Conservation (phyloP, 2,888 invertebrate species). For the Dasypogon diadema region DNA sequence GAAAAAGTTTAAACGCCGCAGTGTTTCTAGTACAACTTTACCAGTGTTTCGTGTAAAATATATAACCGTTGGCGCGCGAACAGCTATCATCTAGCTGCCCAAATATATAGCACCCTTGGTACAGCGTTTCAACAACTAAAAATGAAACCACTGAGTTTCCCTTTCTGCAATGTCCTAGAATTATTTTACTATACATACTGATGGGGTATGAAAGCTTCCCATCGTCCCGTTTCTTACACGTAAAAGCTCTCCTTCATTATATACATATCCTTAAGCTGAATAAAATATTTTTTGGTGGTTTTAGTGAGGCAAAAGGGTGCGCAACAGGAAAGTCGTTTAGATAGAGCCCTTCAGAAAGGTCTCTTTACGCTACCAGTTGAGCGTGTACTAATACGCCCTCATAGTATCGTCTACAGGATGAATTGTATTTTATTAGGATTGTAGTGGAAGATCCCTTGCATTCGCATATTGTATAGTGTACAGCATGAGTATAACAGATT, state of each 20-base stretch:
- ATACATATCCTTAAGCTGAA: background rate
- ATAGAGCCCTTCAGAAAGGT: slow-evolving; percentile 5
- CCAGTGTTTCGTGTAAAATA: background rate
- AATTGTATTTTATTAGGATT: background rate
- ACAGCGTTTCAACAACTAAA: slow-evolving; percentile 54
- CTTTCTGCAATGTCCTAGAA: background rate
- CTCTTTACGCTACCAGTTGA: background rate
- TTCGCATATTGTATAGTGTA: background rate
- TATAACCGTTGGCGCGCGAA: background rate
- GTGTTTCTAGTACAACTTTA: background rate
- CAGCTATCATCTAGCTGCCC: background rate
- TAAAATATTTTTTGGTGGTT: slow-evolving; percentile 11
- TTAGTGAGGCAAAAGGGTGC: slow-evolving; percentile 48
- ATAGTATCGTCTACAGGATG: background rate
- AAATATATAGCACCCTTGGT: slow-evolving; percentile 41
- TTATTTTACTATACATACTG: background rate
- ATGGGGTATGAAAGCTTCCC: background rate
- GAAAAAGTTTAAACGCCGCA: too few relatives aligned
- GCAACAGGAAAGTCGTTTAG: slow-evolving; percentile 54
- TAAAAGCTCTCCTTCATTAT: slow-evolving; percentile 5
- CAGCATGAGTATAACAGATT: too few relatives aligned
- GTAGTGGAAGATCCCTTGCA: too few relatives aligned
- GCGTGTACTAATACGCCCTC: background rate
- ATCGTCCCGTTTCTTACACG: too few relatives aligned
- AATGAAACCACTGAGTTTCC: slow-evolving; percentile 48